phyloP scores from a whole-genome alignment of 2,888 invertebrate genomes.

The Tholera decimalis region DNA sequence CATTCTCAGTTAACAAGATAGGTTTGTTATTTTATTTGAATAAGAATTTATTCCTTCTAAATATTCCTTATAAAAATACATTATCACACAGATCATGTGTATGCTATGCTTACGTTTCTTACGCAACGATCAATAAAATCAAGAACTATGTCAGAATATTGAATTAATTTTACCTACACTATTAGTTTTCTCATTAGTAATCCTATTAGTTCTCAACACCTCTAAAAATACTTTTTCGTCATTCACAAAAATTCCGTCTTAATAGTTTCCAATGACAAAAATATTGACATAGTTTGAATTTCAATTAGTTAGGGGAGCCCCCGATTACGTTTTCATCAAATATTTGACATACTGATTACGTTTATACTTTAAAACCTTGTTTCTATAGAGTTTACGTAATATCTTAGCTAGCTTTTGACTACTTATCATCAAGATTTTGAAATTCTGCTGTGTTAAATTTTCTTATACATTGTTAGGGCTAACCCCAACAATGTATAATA shows the following conservation, averaged over 20 bases:
- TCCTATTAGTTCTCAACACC: neutral
- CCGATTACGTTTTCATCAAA: conserved; percentile 11
- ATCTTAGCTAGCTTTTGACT: neutral
- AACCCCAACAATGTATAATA: too few species aligned
- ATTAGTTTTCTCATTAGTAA: neutral
- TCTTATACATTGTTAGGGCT: too few species aligned
- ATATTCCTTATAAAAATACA: too few species aligned
- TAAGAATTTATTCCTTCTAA: too few species aligned
- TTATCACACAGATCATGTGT: too few species aligned
- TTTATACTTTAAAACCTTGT: conserved; percentile 18
- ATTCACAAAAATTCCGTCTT: conserved; percentile 8
- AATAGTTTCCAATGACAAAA: conserved; percentile 17
- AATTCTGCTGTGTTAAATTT: neutral
- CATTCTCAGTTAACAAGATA: too few species aligned
- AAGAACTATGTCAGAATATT: too few species aligned
- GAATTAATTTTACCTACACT: too few species aligned
- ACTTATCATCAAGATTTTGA: neutral
- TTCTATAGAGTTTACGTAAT: conserved; percentile 20
- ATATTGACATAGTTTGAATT: conserved; percentile 19
- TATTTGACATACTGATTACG: conserved; percentile 36
- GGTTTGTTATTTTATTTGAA: too few species aligned
- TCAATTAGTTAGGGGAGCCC: conserved; percentile 11
- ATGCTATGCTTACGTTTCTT: too few species aligned
- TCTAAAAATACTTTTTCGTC: neutral
- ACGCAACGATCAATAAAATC: too few species aligned